These are phyloP conservation scores for Pedetes capensis DNA, from an alignment of 2,113 vertebrate species.

Conservation along the genomic window DNA sequence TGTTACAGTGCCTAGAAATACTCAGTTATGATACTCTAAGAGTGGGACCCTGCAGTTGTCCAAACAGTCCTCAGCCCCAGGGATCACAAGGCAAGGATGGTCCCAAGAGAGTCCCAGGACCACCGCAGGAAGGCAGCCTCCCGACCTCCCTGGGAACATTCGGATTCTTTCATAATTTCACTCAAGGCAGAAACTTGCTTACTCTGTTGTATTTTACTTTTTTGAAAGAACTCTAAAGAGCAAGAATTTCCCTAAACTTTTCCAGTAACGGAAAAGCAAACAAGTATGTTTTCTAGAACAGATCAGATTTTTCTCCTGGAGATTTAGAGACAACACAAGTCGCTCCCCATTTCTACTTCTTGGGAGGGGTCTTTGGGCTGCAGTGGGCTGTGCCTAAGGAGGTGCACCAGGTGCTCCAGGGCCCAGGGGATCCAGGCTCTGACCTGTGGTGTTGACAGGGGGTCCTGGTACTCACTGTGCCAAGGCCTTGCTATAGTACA, in stretches of 20 bases:
- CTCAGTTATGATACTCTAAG: not conserved
- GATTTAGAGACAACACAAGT: rapidly evolving
- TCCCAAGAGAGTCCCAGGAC: rapidly evolving
- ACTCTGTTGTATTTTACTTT: not conserved
- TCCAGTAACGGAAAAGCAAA: not conserved
- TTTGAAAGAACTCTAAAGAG: not conserved
- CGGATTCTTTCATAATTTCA: not conserved
- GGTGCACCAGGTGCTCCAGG: no score
- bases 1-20: not conserved
- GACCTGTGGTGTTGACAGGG: not conserved
- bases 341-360: not conserved
- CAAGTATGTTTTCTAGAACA: not conserved
- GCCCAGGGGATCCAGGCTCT: not conserved
- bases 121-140: rapidly evolving
- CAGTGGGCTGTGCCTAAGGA: not conserved
- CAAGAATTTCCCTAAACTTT: not conserved
- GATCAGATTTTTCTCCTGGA: not conserved
- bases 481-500: not conserved
- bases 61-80: no score
- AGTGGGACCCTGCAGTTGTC: no score
- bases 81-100: not conserved
- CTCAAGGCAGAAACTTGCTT: not conserved
- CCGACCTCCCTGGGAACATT: rapidly evolving
- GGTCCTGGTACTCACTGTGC: no score
- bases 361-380: not conserved